Evolutionary conservation across 2,888 invertebrate genomes (phyloP), one percentile per base, ranked within the genome.

Genomic region (Pemphredon lugubris): DNA sequence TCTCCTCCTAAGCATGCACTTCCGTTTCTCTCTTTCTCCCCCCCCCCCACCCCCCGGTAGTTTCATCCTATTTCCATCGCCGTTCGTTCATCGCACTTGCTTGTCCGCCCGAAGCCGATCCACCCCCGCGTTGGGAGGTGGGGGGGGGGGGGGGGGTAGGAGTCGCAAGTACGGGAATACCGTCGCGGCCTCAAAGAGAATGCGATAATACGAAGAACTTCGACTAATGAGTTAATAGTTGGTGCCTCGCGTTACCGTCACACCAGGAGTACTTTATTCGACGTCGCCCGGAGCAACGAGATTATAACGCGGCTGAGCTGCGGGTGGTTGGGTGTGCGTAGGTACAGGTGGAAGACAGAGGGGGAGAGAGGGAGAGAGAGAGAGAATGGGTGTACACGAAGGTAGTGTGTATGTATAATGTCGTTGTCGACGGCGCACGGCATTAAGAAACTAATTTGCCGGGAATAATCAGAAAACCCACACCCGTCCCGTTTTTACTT

Each of bases 211-310:
- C 83, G 84, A 84, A 84, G 81, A 86, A 85, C 81, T 86, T 85
- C 75, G 80, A 72, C 83, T 85, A 88, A 88, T 88, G 87, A 88
- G 87, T 88, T 88, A 88, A 88, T 87, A 87, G 87, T 84, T 83
- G 83, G 77, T 82, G 75, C 81, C 78, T 79, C 79, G 71, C 77
- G 76, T 75, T 79, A 76, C 79, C 79, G 74, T 65, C 72, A 77
- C 71, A 72, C 78, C 70, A 58, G 67, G 67, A 58, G 69, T 81
- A 83, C 83, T 83, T 83, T 83, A 81, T 82, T 82, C 83, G 58
- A 81, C 83, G 82, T 82, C 77, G 78, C 81, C 70, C 72, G 61
- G 77, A 75, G 81, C 80, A 79, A 81, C 82, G 70, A 79, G 79
- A 79, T 79, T 81, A 81, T 81, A 77, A 79, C 76, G 79, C 73